These are phyloP conservation scores for Enteromius afrohamiltoni DNA, from an alignment of 2,797 vertebrate species.

Conservation along the genomic window DNA sequence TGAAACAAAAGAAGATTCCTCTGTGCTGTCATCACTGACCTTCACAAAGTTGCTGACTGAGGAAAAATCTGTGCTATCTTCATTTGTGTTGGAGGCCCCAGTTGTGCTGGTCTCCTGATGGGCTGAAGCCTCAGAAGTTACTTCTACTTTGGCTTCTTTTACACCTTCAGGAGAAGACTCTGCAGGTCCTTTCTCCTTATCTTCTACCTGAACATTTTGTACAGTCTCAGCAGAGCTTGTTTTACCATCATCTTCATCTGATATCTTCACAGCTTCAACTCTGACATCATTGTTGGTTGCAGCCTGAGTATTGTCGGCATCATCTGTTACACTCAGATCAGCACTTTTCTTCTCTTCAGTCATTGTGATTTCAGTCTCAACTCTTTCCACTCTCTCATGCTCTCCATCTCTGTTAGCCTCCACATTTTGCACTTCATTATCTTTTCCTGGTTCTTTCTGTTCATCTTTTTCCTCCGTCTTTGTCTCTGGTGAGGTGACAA, in stretches of 20 bases:
- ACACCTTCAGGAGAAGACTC: slow-evolving; percentile 25
- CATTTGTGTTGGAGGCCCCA: slow-evolving; percentile 65
- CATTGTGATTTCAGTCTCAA: slow-evolving; percentile 21
- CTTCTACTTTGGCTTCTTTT: slow-evolving; percentile 37
- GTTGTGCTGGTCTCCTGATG: slow-evolving; percentile 61
- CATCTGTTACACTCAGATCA: slow-evolving; percentile 6
- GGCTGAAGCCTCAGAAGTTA: slow-evolving; percentile 61
- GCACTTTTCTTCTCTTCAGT: slow-evolving; percentile 31
- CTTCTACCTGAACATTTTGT: slow-evolving; percentile 31
- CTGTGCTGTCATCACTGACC: slow-evolving; percentile 63
- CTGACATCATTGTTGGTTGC: not conserved
- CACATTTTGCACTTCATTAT: not conserved
- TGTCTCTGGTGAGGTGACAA: not conserved
- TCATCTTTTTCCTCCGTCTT: slow-evolving; percentile 13
- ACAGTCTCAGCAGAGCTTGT: slow-evolving; percentile 21
- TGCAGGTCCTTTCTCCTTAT: not conserved
- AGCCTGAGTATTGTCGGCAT: slow-evolving; percentile 43
- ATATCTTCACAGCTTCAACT: slow-evolving; percentile 39
- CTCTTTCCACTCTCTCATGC: slow-evolving; percentile 44
- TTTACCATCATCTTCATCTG: slow-evolving; percentile 28
- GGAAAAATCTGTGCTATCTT: slow-evolving; percentile 66
- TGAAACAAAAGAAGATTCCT: slow-evolving; percentile 64
- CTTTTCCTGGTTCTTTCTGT: slow-evolving; percentile 10
- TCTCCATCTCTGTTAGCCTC: not conserved
- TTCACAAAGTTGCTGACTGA: slow-evolving; percentile 62